Base-by-base conservation (phyloP, 2,113 vertebrate species). In the Poeciliopsis occidentalis region DNA sequence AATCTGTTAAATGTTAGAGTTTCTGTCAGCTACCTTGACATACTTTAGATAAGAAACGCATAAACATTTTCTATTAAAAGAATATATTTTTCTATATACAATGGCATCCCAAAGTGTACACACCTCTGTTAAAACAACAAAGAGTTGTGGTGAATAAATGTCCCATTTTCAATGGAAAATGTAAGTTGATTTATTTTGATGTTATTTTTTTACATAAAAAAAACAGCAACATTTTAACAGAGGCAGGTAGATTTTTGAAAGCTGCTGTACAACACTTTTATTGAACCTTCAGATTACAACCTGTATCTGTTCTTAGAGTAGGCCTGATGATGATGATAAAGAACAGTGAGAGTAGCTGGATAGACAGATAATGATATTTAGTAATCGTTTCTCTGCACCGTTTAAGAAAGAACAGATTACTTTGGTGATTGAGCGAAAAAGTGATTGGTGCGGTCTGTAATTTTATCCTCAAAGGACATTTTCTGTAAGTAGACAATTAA, bases 21-120 rank as follows among this genome's bases (percentile, higher is more conserved):
- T 69, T 64, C 15, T 71, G 69, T 71, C 7, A 75, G 24, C 27
- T 41, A 4, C 54, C 31, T 76, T 6, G 64, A 70, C 60, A 41
- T 69, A 32, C 22, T 60, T 24, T 65, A 60, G 31, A 60, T 39
- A 22, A 51, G 17, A 64, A 30, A 41, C 17, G n/a, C 37, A 12
- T 34, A 24, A 27, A 15, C 0, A 19, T 13, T 6, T 47, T 47
- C 7, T 3, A 15, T 30, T 15, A 29, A 22, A 8, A 63, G 24
- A 26, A 19, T 2, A 22, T 60, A 37, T 65, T 65, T 66, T 4
- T n/a, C 4, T 47, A 47, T 4, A 19, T 37, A 51, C 24, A 22
- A 3, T 24, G 24, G 15, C 19, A 24, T 34, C 54, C 24, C 10
- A 54, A 54, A 54, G 2, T 54, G 51, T 54, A 54, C 6, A 24